phyloP scores from a whole-genome alignment of 2,113 vertebrate genomes.

The Dendropsophus ebraccatus region DNA sequence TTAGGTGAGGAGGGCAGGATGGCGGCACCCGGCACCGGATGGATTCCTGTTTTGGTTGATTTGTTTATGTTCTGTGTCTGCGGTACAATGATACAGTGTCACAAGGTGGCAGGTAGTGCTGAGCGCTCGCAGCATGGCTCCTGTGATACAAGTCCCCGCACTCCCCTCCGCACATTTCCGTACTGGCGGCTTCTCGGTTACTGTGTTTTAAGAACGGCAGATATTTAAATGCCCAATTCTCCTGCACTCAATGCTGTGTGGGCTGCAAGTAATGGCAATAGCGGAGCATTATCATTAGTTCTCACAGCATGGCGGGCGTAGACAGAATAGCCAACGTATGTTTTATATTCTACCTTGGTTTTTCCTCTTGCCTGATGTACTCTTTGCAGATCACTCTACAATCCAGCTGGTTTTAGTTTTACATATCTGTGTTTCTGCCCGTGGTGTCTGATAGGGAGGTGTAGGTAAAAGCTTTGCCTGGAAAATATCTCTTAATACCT shows the following conservation, averaged over 20 bases:
- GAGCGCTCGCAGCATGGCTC: slow-evolving; percentile 30
- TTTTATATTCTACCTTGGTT: slow-evolving; percentile 30
- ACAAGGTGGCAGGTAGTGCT: slow-evolving; percentile 42
- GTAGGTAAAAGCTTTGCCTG: background rate
- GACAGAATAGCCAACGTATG: slow-evolving; percentile 34
- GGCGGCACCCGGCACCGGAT: background rate
- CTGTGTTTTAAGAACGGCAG: background rate
- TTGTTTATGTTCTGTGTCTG: slow-evolving; percentile 44
- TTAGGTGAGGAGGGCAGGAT: slow-evolving; percentile 2
- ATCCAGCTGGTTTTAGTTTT: slow-evolving; percentile 47
- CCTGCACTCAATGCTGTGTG: slow-evolving; percentile 15
- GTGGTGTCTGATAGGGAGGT: slow-evolving; percentile 37
- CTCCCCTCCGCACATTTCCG: too few relatives aligned
- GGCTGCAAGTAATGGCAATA: background rate
- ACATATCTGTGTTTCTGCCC: slow-evolving; percentile 23
- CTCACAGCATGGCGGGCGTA: slow-evolving; percentile 37
- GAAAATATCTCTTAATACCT: slow-evolving; percentile 18
- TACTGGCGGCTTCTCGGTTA: slow-evolving; percentile 31
- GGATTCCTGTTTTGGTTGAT: slow-evolving; percentile 27
- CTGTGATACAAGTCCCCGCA: slow-evolving; percentile 18
- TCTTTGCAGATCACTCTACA: slow-evolving; percentile 26
- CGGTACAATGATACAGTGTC: slow-evolving; percentile 39
- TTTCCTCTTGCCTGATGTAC: slow-evolving; percentile 31
- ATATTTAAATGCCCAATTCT: slow-evolving; percentile 23
- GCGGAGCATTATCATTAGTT: slow-evolving; percentile 13